Percentiles rank a stretch among this genome's conserved stretches.
These are phyloP conservation scores for Rostratula benghalensis DNA, from an alignment of 2,113 vertebrate genomes.

Conservation along the genomic window DNA sequence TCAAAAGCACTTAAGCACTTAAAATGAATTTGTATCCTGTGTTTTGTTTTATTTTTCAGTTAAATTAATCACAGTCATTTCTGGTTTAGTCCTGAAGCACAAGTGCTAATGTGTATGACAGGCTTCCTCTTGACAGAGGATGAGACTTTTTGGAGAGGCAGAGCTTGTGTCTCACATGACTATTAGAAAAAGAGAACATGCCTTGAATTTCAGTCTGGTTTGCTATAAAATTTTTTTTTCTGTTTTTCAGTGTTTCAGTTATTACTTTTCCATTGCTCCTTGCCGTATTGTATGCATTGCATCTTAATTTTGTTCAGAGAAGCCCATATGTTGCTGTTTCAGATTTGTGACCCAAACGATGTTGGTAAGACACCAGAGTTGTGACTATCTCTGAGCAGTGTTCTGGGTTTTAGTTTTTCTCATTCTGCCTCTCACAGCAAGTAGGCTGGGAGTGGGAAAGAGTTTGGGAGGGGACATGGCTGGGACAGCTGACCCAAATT, in stretches of 20 bases:
- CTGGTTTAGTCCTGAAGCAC: not conserved
- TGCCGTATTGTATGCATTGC: not conserved
- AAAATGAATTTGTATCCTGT: not conserved
- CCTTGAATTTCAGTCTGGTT: not conserved
- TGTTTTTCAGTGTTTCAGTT: not conserved
- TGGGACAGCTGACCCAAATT: not conserved
- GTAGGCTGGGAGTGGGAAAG: not conserved
- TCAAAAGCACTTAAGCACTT: not conserved
- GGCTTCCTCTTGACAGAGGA: not conserved
- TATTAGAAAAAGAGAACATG: not conserved
- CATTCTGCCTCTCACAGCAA: not conserved
- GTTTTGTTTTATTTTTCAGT: not conserved
- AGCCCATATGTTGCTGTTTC: not conserved
- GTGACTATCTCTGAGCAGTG: not conserved
- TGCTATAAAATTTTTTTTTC: not conserved
- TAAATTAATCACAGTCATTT: not conserved
- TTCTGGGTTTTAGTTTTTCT: not conserved
- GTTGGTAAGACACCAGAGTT: not conserved
- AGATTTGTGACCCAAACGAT: not conserved
- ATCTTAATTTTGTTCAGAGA: not conserved
- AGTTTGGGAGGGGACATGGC: not conserved
- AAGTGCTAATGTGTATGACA: not conserved
- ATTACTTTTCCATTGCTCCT: not conserved
- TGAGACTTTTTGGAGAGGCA: not conserved
- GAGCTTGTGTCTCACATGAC: not conserved